Base-by-base conservation (phyloP, 2,888 invertebrate genomes). In the Drosophila infuscata region DNA sequence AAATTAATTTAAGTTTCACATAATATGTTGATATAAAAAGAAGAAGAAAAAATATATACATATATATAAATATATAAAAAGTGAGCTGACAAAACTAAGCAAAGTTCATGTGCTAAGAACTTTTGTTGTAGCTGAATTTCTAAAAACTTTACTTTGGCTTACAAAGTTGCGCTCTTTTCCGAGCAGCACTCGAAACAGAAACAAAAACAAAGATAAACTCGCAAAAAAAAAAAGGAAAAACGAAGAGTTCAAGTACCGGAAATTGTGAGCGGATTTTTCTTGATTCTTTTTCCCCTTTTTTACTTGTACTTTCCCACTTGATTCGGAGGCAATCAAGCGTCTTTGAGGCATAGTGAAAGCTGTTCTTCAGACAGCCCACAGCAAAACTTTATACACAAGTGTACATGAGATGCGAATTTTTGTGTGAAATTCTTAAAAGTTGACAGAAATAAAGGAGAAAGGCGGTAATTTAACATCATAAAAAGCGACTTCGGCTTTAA, bases 1-100 rank as follows among this genome's bases (percentile, higher is more conserved):
- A 87, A 87, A 88, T 89, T 88, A 89, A 87, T 83, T 89, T 89
- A 74, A 83, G 81, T 89, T 88, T 85, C 76, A 52, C 74, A 88
- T 79, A 87, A 84, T 80, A 76, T 84, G 74, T 76, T 79, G 46
- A 70, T 76, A 74, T 57, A 63, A 57, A 51, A 57, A 52, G 25
- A 20, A 66, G n/a, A 5, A 58, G 33, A 38, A 33, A 57, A 32
- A 17, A 64, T 60, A 41, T 2, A 11, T 20, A 20, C 12, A 35
- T 1, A 12, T 12, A 12, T 35, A 5, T 15, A 35, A 5, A 4
- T 17, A 17, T 3, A 25, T 20, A 33, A 33, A 17, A 60, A 59
- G 48, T 9, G 3, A 63, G 49, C 36, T 41, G 61, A 41, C 67
- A 25, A 49, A 38, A 35, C 67, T 54, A 62, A 66, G 51, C 68